Evolutionary conservation across 2,888 invertebrate species (phyloP).

Genomic region (Pristionchus entomophagus): DNA sequence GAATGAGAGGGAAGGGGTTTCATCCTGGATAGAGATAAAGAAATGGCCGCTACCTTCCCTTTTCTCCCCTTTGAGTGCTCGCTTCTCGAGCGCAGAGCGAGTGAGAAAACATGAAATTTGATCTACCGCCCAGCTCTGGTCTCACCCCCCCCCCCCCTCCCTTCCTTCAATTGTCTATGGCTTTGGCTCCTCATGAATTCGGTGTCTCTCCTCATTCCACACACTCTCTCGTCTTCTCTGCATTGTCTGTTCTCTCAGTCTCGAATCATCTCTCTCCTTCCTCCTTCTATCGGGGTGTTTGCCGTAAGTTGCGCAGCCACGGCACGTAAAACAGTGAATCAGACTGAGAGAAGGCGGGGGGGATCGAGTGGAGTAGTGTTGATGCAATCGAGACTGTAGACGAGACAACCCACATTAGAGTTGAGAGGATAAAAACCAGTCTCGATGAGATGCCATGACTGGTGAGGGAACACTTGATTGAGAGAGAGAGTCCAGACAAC

Average conservation of each 20-base stretch:
- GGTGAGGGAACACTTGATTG: neutral
- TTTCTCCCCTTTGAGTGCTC: constrained; percentile 11
- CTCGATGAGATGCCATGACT: constrained; percentile 9
- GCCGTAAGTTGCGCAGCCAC: constrained; percentile 11
- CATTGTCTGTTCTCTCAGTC: constrained; percentile 15
- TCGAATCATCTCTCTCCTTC: constrained; percentile 14
- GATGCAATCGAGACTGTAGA: neutral
- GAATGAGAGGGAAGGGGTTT: no score
- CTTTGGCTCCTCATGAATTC: no score
- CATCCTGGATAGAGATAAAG: neutral
- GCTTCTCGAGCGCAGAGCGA: constrained; percentile 11
- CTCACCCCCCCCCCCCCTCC: neutral
- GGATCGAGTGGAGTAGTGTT: neutral
- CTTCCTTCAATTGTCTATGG: constrained; percentile 13
- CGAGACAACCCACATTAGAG: neutral
- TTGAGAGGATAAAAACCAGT: constrained; percentile 2
- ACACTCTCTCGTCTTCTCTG: constrained; percentile 1
- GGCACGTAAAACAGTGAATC: constrained; percentile 34
- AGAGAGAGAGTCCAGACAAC: neutral
- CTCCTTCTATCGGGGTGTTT: neutral
- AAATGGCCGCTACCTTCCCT: neutral
- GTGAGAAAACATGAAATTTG: constrained; percentile 38
- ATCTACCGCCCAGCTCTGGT: constrained; percentile 14
- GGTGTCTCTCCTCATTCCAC: neutral
- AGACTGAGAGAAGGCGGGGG: neutral